Base-by-base conservation (phyloP, 2,888 invertebrate genomes). In the Epinotia brunnichana region DNA sequence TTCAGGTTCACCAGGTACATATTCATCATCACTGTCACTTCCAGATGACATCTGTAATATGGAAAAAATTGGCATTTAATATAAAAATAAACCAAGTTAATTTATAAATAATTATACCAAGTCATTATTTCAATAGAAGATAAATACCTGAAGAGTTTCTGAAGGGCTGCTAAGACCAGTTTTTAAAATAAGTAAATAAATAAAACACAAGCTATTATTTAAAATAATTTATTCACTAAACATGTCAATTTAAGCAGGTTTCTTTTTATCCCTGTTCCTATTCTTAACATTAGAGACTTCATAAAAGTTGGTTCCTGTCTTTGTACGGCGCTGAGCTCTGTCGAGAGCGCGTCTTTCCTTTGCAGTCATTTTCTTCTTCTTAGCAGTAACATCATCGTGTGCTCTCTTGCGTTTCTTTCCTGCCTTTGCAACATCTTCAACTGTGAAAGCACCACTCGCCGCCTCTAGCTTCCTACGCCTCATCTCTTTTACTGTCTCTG, bases 211-310 rank as follows among this genome's bases (percentile, higher is more conserved):
- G 11, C 35, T 48, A 70, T 61, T 44, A 57, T 69, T 35, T 63
- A 66, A 72, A 67, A 69, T 24, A 75, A 29, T 69, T 75, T 77
- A 84, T n/a, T 75, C 69, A 77, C n/a, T 15, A 63, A 44, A 11
- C 3, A 61, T 17, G 41, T 7, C 41, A 64, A 35, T 61, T 76
- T 78, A 81, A 21, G 77, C 68, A 74, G 80, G 79, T 79, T 89
- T 94, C 80, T 95, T 96, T 84, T 95, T 96, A 84, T 95, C 95
- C 76, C 96, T 95, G 90, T 97, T 97, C 78, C 96, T 95, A 88
- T 98, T 98, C 87, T 98, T 98, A 68, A 98, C 98, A 93, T 98
- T 98, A 11, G 96, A 94, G 41, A 96, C 95, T 94, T 97, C 97
- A 87, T 98, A 98, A 85, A 98, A 98, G 89, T 98, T 97, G 86